Percentiles rank a stretch among this genome's conserved stretches.
phyloP scores from a whole-genome alignment of 2,888 invertebrate genomes.

The Hydrotaea cyrtoneurina region DNA sequence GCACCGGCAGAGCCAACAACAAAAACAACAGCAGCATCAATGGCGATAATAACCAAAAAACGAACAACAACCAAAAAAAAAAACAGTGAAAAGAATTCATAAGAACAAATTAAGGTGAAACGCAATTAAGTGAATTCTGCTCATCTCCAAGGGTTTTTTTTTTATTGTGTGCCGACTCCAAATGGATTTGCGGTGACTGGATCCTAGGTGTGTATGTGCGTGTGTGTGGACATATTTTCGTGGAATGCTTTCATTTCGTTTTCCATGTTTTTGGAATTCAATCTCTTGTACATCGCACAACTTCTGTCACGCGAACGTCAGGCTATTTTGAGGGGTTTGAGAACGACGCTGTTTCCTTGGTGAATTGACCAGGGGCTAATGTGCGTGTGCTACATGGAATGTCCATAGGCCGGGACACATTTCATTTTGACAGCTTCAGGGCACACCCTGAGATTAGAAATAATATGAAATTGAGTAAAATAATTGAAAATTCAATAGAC shows the following conservation, averaged over 20 bases:
- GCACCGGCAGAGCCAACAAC: background rate
- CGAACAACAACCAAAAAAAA: background rate
- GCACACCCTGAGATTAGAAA: too few relatives aligned
- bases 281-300: too few relatives aligned
- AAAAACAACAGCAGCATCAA: background rate
- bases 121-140: conserved; percentile 39
- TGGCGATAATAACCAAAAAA: conserved; percentile 13
- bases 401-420: too few relatives aligned
- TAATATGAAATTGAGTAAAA: too few relatives aligned
- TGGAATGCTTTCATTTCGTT: conserved; percentile 11
- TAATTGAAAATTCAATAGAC: too few relatives aligned
- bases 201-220: background rate
- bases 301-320: too few relatives aligned
- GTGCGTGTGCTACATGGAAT: too few relatives aligned
- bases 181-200: conserved; percentile 4
- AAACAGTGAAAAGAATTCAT: conserved; percentile 21
- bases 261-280: background rate
- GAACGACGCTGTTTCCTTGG: too few relatives aligned
- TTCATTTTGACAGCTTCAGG: too few relatives aligned
- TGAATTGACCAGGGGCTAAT: too few relatives aligned
- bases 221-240: background rate
- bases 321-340: too few relatives aligned
- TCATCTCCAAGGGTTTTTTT: background rate
- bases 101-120: conserved; percentile 58
- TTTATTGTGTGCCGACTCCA: background rate